Percentiles rank a stretch among this genome's conserved stretches.
phyloP scores from a whole-genome alignment of 2,888 invertebrate species.

The Baccha elongata region DNA sequence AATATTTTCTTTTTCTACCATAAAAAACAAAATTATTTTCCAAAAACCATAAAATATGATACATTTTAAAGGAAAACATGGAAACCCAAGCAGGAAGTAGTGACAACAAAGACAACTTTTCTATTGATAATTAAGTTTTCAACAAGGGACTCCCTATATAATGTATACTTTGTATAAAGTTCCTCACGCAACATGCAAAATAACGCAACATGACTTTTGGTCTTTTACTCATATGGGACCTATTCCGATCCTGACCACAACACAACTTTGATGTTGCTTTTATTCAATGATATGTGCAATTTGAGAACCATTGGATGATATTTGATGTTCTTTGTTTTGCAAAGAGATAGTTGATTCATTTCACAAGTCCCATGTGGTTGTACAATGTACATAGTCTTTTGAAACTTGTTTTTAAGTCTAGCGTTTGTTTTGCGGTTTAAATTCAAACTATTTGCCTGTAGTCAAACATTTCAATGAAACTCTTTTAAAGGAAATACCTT shows the following conservation, averaged over 20 bases:
- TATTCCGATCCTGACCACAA: conserved; percentile 10
- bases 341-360: neutral
- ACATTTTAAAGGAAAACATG: too few relatives aligned
- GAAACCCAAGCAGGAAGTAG: too few relatives aligned
- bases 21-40: too few relatives aligned
- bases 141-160: neutral
- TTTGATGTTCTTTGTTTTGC: conserved; percentile 5
- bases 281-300: conserved; percentile 5
- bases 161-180: too few relatives aligned
- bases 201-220: conserved; percentile 10
- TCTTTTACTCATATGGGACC: conserved; percentile 6
- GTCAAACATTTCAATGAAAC: too few relatives aligned
- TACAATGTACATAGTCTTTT: neutral
- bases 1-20: too few relatives aligned
- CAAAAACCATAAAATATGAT: too few relatives aligned
- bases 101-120: too few relatives aligned
- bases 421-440: neutral
- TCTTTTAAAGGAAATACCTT: too few relatives aligned
- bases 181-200: too few relatives aligned
- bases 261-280: conserved; percentile 21
- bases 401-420: neutral
- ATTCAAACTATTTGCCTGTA: conserved; percentile 14
- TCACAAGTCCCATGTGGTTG: neutral
- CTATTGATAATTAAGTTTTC: conserved; percentile 14
- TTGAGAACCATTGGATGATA: conserved; percentile 7